A percentile compares a stretch with the other conserved stretches of the same genome.
These are phyloP conservation scores for Neuroterus valhalla DNA, from an alignment of 1,140 invertebrate species.

Conservation along the genomic window DNA sequence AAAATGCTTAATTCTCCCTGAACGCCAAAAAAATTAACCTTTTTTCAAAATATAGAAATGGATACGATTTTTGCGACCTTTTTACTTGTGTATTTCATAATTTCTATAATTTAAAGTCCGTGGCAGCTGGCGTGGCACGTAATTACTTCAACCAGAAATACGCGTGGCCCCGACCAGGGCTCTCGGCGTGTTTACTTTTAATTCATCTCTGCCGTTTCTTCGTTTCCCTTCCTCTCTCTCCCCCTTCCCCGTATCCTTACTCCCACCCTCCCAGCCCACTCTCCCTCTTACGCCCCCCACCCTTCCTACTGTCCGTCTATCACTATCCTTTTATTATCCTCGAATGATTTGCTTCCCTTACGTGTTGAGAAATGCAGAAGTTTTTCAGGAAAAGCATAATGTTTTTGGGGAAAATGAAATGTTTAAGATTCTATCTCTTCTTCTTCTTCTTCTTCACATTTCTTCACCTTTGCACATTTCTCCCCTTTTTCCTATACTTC, in stretches of 20 bases:
- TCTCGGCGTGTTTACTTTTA: constrained; percentile 71
- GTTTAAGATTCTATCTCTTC: constrained; percentile 40
- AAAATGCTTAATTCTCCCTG: too few relatives aligned
- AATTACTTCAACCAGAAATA: constrained; percentile 75
- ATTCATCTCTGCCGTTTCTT: constrained; percentile 62
- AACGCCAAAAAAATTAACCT: too few relatives aligned
- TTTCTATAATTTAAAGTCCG: constrained; percentile 75
- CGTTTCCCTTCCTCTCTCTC: constrained; percentile 42
- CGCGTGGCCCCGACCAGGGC: constrained; percentile 65
- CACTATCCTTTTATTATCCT: constrained; percentile 37
- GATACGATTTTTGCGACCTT: constrained; percentile 54
- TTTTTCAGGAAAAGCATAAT: too few relatives aligned
- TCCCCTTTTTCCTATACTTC: not conserved
- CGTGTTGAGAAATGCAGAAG: not conserved
- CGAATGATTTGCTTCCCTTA: constrained; percentile 25
- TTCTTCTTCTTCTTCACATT: too few relatives aligned
- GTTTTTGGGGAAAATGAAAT: constrained; percentile 45
- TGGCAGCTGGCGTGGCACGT: constrained; percentile 73
- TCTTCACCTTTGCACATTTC: not conserved
- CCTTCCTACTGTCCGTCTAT: constrained; percentile 15
- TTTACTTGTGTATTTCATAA: constrained; percentile 70
- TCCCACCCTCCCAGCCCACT: constrained; percentile 11
- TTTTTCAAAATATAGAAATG: too few relatives aligned
- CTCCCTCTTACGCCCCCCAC: constrained; percentile 31
- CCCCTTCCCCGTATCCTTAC: constrained; percentile 11